phyloP scores from a whole-genome alignment of 2,797 vertebrate genomes.

The Artibeus jamaicensis region DNA sequence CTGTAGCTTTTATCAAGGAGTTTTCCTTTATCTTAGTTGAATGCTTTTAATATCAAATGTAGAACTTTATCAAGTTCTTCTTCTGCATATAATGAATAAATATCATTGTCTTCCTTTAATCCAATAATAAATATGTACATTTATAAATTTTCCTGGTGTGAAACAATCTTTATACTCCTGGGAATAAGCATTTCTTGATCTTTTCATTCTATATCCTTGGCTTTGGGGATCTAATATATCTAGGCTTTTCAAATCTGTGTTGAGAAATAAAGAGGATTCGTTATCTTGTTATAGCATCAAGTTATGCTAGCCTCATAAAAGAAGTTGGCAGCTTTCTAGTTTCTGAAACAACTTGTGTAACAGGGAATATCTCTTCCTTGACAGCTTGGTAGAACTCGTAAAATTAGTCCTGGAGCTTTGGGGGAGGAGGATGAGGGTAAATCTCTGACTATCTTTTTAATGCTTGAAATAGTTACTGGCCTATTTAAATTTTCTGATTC shows the following conservation, averaged over 20 bases:
- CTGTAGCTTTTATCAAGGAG: slow-evolving; percentile 9
- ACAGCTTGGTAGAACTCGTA: neutral
- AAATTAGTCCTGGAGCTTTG: neutral
- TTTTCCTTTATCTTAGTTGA: slow-evolving; percentile 21
- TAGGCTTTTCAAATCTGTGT: slow-evolving; percentile 25
- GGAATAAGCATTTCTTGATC: slow-evolving; percentile 1
- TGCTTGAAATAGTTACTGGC: neutral
- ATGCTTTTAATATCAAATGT: neutral
- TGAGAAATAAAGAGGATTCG: neutral
- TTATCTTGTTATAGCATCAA: neutral
- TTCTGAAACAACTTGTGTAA: slow-evolving; percentile 42
- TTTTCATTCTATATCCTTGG: neutral
- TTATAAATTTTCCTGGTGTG: neutral
- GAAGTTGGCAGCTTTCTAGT: slow-evolving; percentile 7
- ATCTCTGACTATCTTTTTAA: slow-evolving; percentile 17
- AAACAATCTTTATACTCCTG: neutral
- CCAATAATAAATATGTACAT: neutral
- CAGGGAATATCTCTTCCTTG: neutral
- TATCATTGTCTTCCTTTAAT: neutral
- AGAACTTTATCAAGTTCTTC: neutral
- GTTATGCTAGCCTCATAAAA: slow-evolving; percentile 21
- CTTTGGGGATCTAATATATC: slow-evolving; percentile 29
- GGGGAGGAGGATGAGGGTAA: neutral
- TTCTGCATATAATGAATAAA: slow-evolving; percentile 12
- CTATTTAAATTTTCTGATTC: neutral